Percentiles rank a stretch among this genome's conserved stretches.
Conservation (phyloP, 2,113 vertebrate genomes). For the Ctenodactylus gundi region DNA sequence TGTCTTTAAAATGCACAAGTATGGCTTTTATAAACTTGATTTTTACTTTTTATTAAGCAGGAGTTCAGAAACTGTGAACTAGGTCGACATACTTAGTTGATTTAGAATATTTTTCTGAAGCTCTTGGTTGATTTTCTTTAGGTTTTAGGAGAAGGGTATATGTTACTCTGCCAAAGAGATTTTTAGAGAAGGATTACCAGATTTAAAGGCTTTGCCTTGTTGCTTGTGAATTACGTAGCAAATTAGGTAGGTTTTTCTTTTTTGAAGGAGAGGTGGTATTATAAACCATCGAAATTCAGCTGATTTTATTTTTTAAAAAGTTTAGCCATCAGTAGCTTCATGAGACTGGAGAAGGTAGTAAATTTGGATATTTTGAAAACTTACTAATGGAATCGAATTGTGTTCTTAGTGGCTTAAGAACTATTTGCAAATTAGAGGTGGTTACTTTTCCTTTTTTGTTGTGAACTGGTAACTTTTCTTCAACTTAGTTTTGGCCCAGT, state of each 20-base stretch:
- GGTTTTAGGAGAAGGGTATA: neutral
- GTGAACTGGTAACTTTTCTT: slow-evolving; percentile 28
- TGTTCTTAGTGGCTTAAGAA: slow-evolving; percentile 21
- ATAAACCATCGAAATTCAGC: neutral
- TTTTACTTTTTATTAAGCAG: neutral
- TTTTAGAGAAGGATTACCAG: slow-evolving; percentile 15
- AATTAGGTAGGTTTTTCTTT: neutral
- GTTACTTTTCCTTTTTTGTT: slow-evolving; percentile 22
- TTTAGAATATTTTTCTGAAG: slow-evolving; percentile 7
- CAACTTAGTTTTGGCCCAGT: neutral
- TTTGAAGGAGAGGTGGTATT: neutral
- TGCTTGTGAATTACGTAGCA: neutral
- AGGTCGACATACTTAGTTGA: neutral
- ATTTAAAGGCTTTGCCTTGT: neutral
- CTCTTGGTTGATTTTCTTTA: slow-evolving; percentile 15
- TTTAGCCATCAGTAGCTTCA: slow-evolving; percentile 12
- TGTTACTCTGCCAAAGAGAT: neutral
- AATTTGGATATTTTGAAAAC: neutral
- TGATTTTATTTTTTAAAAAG: neutral
- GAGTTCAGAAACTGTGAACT: neutral
- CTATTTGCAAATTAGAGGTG: neutral
- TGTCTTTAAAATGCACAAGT: neutral
- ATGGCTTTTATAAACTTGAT: neutral
- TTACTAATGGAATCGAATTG: slow-evolving; percentile 37
- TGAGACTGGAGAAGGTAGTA: neutral